Conservation (phyloP, 35 echinoderm and acorn worm genomes). For the Strongylocentrotus purpuratus region DNA sequence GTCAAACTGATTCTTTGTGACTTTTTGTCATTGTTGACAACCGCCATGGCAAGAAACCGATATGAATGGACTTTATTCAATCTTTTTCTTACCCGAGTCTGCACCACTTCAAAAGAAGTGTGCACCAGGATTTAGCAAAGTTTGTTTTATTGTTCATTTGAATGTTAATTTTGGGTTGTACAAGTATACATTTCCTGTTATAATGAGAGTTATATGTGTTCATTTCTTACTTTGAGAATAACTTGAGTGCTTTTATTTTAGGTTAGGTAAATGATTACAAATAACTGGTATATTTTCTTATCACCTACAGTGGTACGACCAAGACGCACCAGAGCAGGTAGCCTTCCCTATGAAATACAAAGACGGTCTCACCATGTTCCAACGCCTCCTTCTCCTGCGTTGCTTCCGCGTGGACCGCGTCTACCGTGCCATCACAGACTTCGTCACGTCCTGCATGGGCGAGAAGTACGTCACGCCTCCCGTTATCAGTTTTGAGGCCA, state of each 20-base stretch:
- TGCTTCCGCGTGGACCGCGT: conserved; percentile 94
- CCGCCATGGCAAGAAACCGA: too few species aligned
- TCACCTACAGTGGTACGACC: conserved; percentile 83
- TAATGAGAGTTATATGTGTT: neutral
- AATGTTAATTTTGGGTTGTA: too few species aligned
- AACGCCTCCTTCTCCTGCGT: conserved; percentile 79
- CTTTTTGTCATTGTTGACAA: too few species aligned
- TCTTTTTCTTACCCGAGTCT: too few species aligned
- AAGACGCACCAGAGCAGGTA: conserved; percentile 82
- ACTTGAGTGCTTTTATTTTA: conserved; percentile 46
- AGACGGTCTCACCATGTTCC: conserved; percentile 71
- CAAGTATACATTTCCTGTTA: too few species aligned
- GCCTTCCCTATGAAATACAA: conserved; percentile 85
- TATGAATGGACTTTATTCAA: too few species aligned
- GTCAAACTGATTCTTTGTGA: too few species aligned
- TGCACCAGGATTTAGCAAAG: too few species aligned
- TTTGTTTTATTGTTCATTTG: too few species aligned
- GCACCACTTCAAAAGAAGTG: too few species aligned
- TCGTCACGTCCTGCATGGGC: conserved; percentile 86
- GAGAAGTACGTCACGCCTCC: conserved; percentile 99
- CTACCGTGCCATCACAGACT: conserved; percentile 95
- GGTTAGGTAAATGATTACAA: neutral
- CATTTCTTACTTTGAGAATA: neutral
- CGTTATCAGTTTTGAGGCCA: conserved; percentile 97
- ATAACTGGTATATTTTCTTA: neutral